phyloP scores from a whole-genome alignment of 2,797 vertebrate genomes.

The Sarcoramphus papa region DNA sequence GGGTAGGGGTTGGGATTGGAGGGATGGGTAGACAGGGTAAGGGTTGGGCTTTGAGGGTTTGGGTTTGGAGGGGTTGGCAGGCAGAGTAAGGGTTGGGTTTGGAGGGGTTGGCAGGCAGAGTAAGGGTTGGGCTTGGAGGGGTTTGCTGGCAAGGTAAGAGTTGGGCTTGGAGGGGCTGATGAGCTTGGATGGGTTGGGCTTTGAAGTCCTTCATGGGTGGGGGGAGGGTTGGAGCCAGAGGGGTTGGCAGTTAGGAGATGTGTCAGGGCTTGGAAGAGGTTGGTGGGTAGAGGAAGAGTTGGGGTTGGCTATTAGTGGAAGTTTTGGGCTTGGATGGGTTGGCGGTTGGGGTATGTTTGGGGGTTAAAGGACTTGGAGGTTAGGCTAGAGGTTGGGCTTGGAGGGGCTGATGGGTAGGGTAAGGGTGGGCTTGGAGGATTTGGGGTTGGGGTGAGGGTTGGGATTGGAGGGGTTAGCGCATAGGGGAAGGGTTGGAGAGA shows the following conservation, averaged over 20 bases:
- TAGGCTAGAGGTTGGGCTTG: background rate
- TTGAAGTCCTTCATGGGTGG: background rate
- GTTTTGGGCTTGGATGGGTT: background rate
- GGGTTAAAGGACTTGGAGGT: background rate
- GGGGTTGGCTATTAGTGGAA: background rate
- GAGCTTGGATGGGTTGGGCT: background rate
- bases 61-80: background rate
- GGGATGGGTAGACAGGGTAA: background rate
- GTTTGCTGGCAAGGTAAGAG: background rate
- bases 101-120: background rate
- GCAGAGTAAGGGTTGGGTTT: background rate
- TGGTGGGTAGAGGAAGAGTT: background rate
- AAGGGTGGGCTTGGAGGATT: background rate
- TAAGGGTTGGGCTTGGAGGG: background rate
- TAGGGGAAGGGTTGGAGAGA: too few relatives aligned
- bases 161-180: background rate
- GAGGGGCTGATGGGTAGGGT: background rate
- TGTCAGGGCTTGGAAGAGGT: background rate
- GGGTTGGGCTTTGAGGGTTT: too few relatives aligned
- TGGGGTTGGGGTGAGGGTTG: background rate
- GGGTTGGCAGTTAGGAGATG: background rate
- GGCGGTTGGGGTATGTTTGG: background rate
- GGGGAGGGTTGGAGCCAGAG: background rate
- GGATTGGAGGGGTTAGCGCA: too few relatives aligned
- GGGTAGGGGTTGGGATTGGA: background rate